Evolutionary conservation across 2,888 invertebrate genomes (phyloP).

Genomic region (Agrotis segetum): DNA sequence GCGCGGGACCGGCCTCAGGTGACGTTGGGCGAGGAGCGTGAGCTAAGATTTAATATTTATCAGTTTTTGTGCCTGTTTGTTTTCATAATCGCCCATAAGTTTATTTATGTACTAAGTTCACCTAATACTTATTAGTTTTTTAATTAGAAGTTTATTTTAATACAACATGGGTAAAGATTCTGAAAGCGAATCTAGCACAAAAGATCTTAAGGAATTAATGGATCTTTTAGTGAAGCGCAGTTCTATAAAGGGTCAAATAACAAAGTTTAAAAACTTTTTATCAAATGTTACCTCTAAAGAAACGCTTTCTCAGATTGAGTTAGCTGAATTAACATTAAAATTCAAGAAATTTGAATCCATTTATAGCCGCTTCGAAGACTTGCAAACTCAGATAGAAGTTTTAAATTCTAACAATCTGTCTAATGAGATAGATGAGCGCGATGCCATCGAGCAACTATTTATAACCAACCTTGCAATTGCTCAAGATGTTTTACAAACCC

Average conservation of each 20-base stretch:
- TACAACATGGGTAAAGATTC: no score
- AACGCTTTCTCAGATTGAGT: not conserved
- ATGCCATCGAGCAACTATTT: conserved; percentile 6
- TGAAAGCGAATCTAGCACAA: no score
- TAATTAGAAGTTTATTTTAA: not conserved
- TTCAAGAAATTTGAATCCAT: not conserved
- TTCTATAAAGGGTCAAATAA: conserved; percentile 10
- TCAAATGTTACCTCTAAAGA: not conserved
- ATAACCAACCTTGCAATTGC: conserved; percentile 13
- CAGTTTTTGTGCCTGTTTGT: not conserved
- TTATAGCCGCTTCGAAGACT: not conserved
- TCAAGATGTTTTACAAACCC: not conserved
- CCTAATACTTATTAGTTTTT: not conserved
- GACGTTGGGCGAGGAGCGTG: conserved; percentile 7
- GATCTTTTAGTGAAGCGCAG: conserved; percentile 13
- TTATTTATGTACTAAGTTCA: no score
- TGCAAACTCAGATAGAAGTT: conserved; percentile 3
- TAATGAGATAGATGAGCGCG: conserved; percentile 10
- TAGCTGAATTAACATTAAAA: conserved; percentile 11
- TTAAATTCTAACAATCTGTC: not conserved
- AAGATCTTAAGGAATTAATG: not conserved
- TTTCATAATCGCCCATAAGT: not conserved
- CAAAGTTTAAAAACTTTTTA: conserved; percentile 9
- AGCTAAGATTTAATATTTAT: conserved; percentile 2
- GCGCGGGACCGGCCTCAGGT: not conserved